phyloP scores from a whole-genome alignment of 1,140 invertebrate genomes.

The Mercenaria mercenaria region DNA sequence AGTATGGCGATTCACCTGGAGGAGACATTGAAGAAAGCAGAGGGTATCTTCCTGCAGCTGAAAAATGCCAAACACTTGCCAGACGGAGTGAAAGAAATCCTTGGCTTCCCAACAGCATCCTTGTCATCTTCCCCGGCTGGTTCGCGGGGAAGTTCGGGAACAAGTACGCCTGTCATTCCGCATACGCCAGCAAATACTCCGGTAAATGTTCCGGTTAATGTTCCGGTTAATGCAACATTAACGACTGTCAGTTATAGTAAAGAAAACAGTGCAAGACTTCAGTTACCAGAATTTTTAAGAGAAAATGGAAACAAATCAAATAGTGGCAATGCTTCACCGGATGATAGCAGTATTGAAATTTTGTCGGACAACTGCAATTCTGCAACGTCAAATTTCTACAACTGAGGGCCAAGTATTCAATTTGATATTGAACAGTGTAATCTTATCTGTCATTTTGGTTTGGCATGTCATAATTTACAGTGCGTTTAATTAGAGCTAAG shows the following conservation, averaged over 20 bases:
- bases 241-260: constrained; percentile 8
- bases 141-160: constrained; percentile 65
- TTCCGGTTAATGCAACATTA: not conserved
- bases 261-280: constrained; percentile 58
- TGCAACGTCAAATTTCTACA: constrained; percentile 26
- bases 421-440: too few species aligned
- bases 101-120: constrained; percentile 73
- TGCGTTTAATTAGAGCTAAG: too few species aligned
- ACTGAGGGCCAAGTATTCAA: not conserved
- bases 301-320: constrained; percentile 68
- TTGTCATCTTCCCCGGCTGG: constrained; percentile 43
- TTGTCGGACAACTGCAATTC: constrained; percentile 72
- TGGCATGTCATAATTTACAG: not conserved
- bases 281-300: constrained; percentile 39
- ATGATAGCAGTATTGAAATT: constrained; percentile 83
- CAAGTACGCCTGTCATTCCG: constrained; percentile 62
- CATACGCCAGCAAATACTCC: constrained; percentile 54
- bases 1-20: constrained; percentile 94
- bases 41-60: constrained; percentile 95
- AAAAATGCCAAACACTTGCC: constrained; percentile 87
- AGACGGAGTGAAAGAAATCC: constrained; percentile 78
- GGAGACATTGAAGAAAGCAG: constrained; percentile 92
- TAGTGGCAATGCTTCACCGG: constrained; percentile 76
- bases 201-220: not conserved
- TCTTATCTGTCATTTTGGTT: not conserved